Base-by-base conservation (phyloP, 2,797 vertebrate genomes). In the Dermochelys coriacea region DNA sequence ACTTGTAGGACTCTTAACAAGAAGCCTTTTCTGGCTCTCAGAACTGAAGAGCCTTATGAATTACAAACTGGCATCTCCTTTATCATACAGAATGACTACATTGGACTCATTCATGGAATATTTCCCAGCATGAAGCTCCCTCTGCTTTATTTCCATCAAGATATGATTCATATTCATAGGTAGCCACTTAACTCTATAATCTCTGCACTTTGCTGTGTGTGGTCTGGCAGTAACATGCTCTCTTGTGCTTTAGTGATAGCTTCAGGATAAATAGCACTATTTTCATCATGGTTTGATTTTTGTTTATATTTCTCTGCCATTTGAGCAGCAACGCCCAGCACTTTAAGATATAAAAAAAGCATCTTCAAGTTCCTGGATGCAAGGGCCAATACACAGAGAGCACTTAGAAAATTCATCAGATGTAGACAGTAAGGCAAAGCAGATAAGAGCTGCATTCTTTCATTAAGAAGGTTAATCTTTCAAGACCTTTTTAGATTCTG, bases 261-360 rank as follows among this genome's bases (percentile, higher is more conserved):
- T 93, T 94, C 84, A 86, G 95, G 93, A 92, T 84, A 96, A 96
- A 89, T 71, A 90, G 88, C 1, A 2, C 3, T 64, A 89, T 84
- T 82, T 90, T 64, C 50, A 61, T 81, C 84, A 52, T 93, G 0
- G 11, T 89, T 95, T 91, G 51, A 54, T 57, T 90, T 96, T 95
- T 96, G 52, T 94, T 93, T 94, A 82, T 84, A 80, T 77, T 96
- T 93, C 85, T 81, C 82, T 96, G 90, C 84, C 6, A 45, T 77
- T 93, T 91, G 59, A 95, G 21, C 92, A 91, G 54, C 94, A 90
- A 95, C 71, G 86, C 29, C 81, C 3, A 25, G 59, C 31, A 6
- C 61, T 93, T 94, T 90, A 92, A 94, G 85, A 55, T 78, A 88
- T 14, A 25, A 71, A 80, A 61, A 91, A 93, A 96, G 64, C 49